These are phyloP conservation scores for Hofmannophila pseudospretella DNA, from an alignment of 2,888 invertebrate species.

Conservation along the genomic window DNA sequence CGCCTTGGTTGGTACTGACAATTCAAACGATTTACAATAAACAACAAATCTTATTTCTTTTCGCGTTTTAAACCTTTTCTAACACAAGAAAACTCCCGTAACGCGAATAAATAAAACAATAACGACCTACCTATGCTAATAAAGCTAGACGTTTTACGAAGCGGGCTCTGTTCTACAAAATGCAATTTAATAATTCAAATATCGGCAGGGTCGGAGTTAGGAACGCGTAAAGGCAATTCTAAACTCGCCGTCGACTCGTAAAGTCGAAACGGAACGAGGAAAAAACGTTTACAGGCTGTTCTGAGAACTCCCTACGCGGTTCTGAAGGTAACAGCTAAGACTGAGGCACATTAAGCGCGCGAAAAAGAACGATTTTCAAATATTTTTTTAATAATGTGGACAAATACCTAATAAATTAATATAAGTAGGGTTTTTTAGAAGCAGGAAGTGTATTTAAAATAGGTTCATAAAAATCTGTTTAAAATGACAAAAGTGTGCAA, in stretches of 20 bases:
- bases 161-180: slow-evolving; percentile 18
- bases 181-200: slow-evolving; percentile 61
- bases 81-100: too few relatives aligned
- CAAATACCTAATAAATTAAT: too few relatives aligned
- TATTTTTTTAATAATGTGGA: too few relatives aligned
- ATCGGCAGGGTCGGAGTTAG: slow-evolving; percentile 39
- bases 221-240: slow-evolving; percentile 57
- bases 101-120: slow-evolving; percentile 13
- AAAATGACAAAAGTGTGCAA: too few relatives aligned
- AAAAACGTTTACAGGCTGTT: slow-evolving; percentile 55
- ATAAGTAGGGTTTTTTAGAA: too few relatives aligned
- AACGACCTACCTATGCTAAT: slow-evolving; percentile 17
- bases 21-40: too few relatives aligned
- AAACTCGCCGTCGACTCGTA: slow-evolving; percentile 54
- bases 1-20: too few relatives aligned
- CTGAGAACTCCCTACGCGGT: slow-evolving; percentile 26
- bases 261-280: slow-evolving; percentile 52
- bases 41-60: too few relatives aligned
- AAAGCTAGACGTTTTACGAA: slow-evolving; percentile 17
- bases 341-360: slow-evolving; percentile 13
- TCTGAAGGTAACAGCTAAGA: slow-evolving; percentile 19
- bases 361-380: too few relatives aligned
- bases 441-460: too few relatives aligned
- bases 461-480: too few relatives aligned
- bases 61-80: too few relatives aligned